Conservation (phyloP, 1,140 invertebrate species). For the Bombus difficillimus region DNA sequence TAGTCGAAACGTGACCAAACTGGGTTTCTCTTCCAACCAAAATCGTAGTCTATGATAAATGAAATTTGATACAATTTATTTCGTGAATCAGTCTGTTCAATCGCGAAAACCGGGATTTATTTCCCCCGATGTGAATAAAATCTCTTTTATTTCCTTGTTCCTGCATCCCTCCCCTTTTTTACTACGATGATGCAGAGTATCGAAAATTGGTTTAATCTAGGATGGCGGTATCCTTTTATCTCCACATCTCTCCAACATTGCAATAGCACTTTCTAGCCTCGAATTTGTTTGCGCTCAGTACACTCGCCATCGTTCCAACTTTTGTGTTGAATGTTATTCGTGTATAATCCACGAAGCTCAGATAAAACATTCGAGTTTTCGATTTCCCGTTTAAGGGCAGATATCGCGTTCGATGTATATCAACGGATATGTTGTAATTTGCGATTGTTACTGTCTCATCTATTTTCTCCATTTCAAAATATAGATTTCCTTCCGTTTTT, state of each 20-base stretch:
- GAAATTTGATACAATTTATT: conserved; percentile 45
- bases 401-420: not conserved
- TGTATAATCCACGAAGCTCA: not conserved
- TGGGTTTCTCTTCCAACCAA: not conserved
- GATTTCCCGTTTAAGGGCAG: too few relatives aligned
- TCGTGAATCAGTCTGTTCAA: conserved; percentile 40
- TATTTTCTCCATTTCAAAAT: not conserved
- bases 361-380: not conserved
- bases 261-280: conserved; percentile 35
- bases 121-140: not conserved
- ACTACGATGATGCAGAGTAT: not conserved
- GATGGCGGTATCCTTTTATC: conserved; percentile 49
- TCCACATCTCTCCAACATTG: not conserved
- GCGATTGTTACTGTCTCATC: not conserved
- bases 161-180: not conserved
- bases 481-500: not conserved
- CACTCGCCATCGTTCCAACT: not conserved
- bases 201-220: conserved; percentile 52
- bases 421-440: not conserved
- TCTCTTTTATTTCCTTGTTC: not conserved
- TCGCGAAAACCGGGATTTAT: not conserved
- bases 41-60: conserved; percentile 16
- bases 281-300: conserved; percentile 35
- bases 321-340: not conserved
- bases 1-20: not conserved